Conservation (phyloP, 2,888 invertebrate species). For the Erebia palarica region DNA sequence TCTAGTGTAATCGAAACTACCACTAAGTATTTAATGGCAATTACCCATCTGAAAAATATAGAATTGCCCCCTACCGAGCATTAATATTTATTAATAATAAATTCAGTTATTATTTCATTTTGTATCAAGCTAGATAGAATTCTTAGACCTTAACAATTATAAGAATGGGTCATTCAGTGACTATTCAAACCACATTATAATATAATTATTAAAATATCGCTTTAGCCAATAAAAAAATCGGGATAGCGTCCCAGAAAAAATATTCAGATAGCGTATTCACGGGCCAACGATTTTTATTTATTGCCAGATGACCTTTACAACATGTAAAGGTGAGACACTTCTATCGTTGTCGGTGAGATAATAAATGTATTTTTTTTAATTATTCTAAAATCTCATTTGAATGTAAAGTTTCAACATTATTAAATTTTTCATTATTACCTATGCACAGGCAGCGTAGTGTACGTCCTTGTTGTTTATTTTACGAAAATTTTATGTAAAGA, state of each 20-base stretch:
- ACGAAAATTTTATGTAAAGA: slow-evolving; percentile 2
- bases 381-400: background rate
- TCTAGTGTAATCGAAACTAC: no score
- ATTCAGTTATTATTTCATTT: background rate
- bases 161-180: background rate
- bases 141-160: background rate
- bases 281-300: background rate
- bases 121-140: background rate
- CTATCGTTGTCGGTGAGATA: background rate
- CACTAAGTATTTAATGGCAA: no score
- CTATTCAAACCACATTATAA: background rate
- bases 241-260: background rate
- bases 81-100: no score
- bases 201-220: background rate
- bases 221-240: background rate
- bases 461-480: background rate
- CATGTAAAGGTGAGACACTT: background rate
- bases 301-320: background rate
- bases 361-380: background rate
- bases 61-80: background rate
- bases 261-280: background rate
- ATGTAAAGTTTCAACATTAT: background rate
- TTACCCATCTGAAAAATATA: no score
- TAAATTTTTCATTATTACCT: background rate
- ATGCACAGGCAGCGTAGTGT: background rate